phyloP scores from a whole-genome alignment of 2,888 invertebrate species.

The Eupithecia abbreviata region DNA sequence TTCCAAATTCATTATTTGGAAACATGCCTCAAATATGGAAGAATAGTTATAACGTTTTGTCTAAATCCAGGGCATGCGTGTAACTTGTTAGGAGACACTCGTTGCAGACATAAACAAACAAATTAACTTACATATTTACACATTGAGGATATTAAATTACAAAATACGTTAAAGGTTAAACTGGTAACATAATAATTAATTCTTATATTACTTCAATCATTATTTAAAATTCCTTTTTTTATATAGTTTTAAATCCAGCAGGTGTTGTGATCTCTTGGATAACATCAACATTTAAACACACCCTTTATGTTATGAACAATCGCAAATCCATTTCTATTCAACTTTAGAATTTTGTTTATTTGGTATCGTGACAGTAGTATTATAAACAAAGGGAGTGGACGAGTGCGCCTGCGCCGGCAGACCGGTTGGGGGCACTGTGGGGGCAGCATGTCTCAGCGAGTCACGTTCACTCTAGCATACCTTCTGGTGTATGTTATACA shows the following conservation, averaged over 20 bases:
- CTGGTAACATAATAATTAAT: no score
- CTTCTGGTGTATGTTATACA: not conserved
- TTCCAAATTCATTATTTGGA: not conserved
- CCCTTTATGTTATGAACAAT: slow-evolving; percentile 2
- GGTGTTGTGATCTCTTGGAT: not conserved
- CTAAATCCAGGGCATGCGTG: no score
- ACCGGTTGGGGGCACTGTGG: not conserved
- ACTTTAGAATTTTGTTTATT: not conserved
- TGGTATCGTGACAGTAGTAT: not conserved
- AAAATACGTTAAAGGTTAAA: no score
- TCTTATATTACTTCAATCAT: no score
- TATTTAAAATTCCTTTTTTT: no score
- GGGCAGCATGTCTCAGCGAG: not conserved
- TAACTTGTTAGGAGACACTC: no score
- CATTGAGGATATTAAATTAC: no score
- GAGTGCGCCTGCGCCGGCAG: not conserved
- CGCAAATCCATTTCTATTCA: not conserved
- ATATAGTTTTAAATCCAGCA: not conserved
- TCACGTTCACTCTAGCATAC: not conserved
- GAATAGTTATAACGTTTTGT: no score
- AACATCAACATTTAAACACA: not conserved
- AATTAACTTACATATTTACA: no score
- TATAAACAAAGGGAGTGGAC: not conserved
- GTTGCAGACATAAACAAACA: no score
- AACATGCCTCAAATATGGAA: no score